Base-by-base conservation (phyloP, 2,888 invertebrate genomes). In the Smittia aterrima region DNA sequence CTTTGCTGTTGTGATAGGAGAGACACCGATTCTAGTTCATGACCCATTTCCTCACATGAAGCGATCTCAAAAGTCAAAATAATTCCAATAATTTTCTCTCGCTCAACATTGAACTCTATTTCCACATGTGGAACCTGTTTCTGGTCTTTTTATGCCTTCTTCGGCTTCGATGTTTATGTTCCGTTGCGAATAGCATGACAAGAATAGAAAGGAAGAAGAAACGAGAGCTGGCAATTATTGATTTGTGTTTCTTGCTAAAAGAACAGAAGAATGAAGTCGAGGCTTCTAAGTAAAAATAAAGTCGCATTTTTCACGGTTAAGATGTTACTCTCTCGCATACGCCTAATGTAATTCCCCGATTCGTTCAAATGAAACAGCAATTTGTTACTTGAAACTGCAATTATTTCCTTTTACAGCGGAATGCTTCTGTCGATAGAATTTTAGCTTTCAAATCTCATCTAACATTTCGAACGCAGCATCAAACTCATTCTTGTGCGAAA, bases 351-450 rank as follows among this genome's bases (percentile, higher is more conserved):
- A 4, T 58, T 58, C 22, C 22, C 4, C 58, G 58, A 58, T 58
- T 58, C 7, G 4, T 58, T 58, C 64, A 27, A 9, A 22, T 64
- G 25, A 16, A 32, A 40, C 32, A 54, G 72, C 72, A 72, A 72
- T 72, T 72, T 72, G 72, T 72, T 72, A 72, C 18, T 20, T 25
- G 62, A 72, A 72, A 58, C 72, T 62, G 20, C 72, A 72, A 72
- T 72, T 72, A 72, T 62, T 6, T 53, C 64, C 20, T 25, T 64
- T 24, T 58, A 58, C 6, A n/a, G 27, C 11, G 53, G n/a, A 47
- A 16, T 47, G n/a, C n/a, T 24, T 6, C 27, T 64, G 25, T 25
- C 58, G 4, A 22, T 58, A 18, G 20, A 58, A 7, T 11, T 16
- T 47, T 11, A n/a, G 47, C 47, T 47, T 38, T 4, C 3, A 4